Base-by-base conservation (phyloP, 37 sponge, comb jelly and placozoan species). In the Eunapius fragilis region DNA sequence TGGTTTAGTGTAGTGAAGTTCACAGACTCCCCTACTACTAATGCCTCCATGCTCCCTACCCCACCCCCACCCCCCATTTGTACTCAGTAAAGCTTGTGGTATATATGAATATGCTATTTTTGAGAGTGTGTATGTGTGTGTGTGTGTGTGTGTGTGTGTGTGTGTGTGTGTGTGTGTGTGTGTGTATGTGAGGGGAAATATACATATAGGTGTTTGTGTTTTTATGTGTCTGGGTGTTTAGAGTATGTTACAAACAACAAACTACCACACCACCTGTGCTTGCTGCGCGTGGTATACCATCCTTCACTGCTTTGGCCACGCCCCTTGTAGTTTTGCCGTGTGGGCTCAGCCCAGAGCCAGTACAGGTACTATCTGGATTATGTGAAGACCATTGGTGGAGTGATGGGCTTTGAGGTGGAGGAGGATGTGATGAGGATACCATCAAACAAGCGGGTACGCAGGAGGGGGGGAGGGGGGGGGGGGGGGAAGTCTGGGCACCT, bases 351-450 rank as follows among this genome's bases (percentile, higher is more conserved):
- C 47, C 50, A 34, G 80, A 94, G 96, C 68, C 89, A 91, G 80
- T 98, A 98, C 78, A 79, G 85, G 9, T 75, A 93, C 79, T 98
- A 98, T 78, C 83, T 98, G 75, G 84, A 96, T 67, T 97, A 92
- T 77, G 78, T 97, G 0, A 69, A 81, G 41, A 68, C 71, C 19
- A 88, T 98, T 58, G 92, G 94, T 71, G 79, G 82, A 73, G 85
- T 25, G 35, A 88, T 91, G 84, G 99, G 99, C 74, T 98, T 98
- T 73, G 77, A 76, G 25, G 96, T 95, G 45, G 37, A 79, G 30
- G 76, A 90, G 74, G 99, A 98, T 73, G 71, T 71, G 9, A 69
- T 98, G 85, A 92, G 97, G 45, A 97, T 98, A 36, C 99, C 99
- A 13, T 98, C 99, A 41, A 98, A 94, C 72, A 98, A 98, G 72